These are phyloP conservation scores for Bombus affinis DNA, from an alignment of 1,140 invertebrate species.

Conservation along the genomic window DNA sequence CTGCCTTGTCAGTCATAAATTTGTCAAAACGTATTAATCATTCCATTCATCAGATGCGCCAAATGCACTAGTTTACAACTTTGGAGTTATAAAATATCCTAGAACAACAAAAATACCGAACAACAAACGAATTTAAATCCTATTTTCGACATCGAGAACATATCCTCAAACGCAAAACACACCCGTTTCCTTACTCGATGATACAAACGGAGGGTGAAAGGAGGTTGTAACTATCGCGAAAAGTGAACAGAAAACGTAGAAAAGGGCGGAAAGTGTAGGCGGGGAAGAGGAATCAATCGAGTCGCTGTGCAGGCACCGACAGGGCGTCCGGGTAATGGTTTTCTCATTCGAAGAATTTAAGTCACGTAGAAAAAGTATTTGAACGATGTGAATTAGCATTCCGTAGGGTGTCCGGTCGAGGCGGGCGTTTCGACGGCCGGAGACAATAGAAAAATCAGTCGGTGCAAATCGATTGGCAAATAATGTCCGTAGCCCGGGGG, in stretches of 20 bases:
- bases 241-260: not conserved
- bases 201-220: not conserved
- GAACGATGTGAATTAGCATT: slow-evolving; percentile 73
- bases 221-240: not conserved
- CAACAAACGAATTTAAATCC: not conserved
- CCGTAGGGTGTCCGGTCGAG: slow-evolving; percentile 61
- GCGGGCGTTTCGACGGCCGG: slow-evolving; percentile 61
- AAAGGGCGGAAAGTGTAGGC: not conserved
- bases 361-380: slow-evolving; percentile 78
- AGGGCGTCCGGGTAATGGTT: slow-evolving; percentile 64
- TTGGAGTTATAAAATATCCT: not conserved
- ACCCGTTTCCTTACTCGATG: too few relatives aligned
- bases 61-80: not conserved
- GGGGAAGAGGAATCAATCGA: slow-evolving; percentile 66
- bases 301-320: slow-evolving; percentile 39
- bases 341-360: slow-evolving; percentile 73
- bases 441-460: slow-evolving; percentile 73
- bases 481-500: slow-evolving; percentile 62
- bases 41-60: too few relatives aligned
- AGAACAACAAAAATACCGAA: not conserved
- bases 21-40: too few relatives aligned
- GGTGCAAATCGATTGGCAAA: slow-evolving; percentile 70
- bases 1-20: too few relatives aligned
- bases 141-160: not conserved
- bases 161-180: not conserved